These are phyloP conservation scores for Parazoanthus swiftii DNA, from an alignment of 92 coral and sea anemone genomes.

Conservation along the genomic window DNA sequence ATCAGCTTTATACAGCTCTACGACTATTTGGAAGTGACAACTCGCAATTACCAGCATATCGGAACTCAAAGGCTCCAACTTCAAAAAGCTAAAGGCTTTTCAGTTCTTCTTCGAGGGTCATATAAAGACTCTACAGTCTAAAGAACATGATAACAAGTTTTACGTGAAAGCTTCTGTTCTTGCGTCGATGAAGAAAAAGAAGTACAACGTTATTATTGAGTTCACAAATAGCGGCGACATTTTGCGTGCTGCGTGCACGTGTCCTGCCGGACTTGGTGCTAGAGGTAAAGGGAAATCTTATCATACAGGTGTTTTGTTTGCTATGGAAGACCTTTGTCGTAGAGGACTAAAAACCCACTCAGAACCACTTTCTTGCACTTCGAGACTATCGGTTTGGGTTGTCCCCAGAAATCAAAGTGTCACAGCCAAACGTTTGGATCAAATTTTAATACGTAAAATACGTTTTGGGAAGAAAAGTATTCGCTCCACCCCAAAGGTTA, in stretches of 20 bases:
- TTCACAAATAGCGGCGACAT: slow-evolving; percentile 25
- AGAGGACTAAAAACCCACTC: slow-evolving; percentile 54
- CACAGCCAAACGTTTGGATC: slow-evolving; percentile 55
- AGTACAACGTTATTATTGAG: slow-evolving; percentile 45
- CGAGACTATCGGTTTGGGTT: slow-evolving; percentile 59
- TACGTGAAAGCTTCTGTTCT: slow-evolving; percentile 52
- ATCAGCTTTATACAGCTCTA: slow-evolving; percentile 54
- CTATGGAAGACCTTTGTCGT: slow-evolving; percentile 46
- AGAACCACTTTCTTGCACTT: slow-evolving; percentile 53
- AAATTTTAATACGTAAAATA: slow-evolving; percentile 51
- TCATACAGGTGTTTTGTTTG: slow-evolving; percentile 45
- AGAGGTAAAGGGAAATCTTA: slow-evolving; percentile 52
- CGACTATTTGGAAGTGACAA: slow-evolving; percentile 56
- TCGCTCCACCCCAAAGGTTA: slow-evolving; percentile 50
- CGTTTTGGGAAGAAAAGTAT: slow-evolving; percentile 58
- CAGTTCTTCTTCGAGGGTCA: slow-evolving; percentile 61
- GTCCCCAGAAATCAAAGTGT: slow-evolving; percentile 64
- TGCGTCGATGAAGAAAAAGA: slow-evolving; percentile 53
- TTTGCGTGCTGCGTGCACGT: slow-evolving; percentile 36
- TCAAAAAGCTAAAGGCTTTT: slow-evolving; percentile 55
- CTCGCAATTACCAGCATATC: slow-evolving; percentile 43
- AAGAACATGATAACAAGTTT: slow-evolving; percentile 40
- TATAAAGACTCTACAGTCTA: slow-evolving; percentile 53
- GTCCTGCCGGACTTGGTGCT: slow-evolving; percentile 35
- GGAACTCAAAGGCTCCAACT: slow-evolving; percentile 50